A percentile compares a stretch with the other conserved stretches of the same genome.
phyloP scores from a whole-genome alignment of 23 tunicate genomes.

The Trididemnum miniatum region DNA sequence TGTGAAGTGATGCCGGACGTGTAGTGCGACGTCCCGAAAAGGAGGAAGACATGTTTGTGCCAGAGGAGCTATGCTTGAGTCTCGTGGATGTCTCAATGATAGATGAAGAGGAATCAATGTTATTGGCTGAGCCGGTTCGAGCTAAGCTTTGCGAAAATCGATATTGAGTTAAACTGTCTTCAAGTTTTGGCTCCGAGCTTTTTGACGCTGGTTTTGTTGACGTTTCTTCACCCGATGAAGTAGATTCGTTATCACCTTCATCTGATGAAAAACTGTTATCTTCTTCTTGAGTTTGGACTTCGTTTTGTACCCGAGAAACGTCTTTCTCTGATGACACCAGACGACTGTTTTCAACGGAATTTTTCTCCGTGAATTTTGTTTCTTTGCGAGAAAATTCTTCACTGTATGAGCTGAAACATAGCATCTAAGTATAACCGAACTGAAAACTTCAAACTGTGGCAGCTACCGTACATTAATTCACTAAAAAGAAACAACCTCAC shows the following conservation, averaged over 20 bases:
- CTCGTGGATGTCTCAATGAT: neutral
- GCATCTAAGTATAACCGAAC: too few relatives aligned
- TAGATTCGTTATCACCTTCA: constrained; percentile 33
- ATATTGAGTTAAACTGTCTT: constrained; percentile 3
- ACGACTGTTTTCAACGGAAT: neutral
- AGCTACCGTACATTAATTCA: too few relatives aligned
- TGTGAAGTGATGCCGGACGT: constrained; percentile 76
- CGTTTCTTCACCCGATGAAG: constrained; percentile 43
- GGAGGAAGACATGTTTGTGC: constrained; percentile 4
- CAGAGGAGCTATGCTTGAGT: constrained; percentile 37
- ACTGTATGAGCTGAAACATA: neutral
- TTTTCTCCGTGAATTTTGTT: constrained; percentile 3
- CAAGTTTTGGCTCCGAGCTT: neutral
- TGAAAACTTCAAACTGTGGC: too few relatives aligned
- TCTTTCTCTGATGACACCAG: constrained; percentile 12
- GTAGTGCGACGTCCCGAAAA: constrained; percentile 27
- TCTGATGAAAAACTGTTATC: constrained; percentile 44
- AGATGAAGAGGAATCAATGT: neutral
- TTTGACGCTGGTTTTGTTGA: constrained; percentile 18
- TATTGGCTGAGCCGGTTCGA: constrained; percentile 16
- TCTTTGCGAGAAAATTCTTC: constrained; percentile 1
- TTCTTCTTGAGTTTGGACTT: neutral
- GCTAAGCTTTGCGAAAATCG: constrained; percentile 9
- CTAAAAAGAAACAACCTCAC: too few relatives aligned
- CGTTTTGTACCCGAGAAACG: neutral